Evolutionary conservation across 2,888 invertebrate genomes (phyloP).

Genomic region (Asteroscopus sphinx): DNA sequence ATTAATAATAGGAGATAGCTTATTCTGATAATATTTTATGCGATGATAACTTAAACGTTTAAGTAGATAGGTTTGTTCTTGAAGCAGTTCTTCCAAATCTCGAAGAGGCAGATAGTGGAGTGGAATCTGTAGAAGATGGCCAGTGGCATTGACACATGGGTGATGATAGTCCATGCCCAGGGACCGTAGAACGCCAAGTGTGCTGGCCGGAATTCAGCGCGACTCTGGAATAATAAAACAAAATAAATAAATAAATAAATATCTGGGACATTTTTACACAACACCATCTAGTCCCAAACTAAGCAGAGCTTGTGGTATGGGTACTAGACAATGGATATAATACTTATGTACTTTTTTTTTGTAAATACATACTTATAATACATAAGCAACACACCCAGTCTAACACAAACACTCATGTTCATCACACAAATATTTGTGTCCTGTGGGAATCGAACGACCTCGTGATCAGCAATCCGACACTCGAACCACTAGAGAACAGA

Average conservation of each 20-base stretch:
- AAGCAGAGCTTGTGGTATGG: no score
- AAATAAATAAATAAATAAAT: not conserved
- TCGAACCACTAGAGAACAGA: no score
- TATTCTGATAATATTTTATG: not conserved
- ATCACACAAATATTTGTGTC: no score
- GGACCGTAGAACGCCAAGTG: slow-evolving; percentile 95
- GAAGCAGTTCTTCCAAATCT: slow-evolving; percentile 97
- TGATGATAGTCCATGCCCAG: slow-evolving; percentile 97
- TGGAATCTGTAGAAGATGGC: slow-evolving; percentile 97
- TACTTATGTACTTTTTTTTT: no score
- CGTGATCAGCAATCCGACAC: no score
- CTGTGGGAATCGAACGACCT: no score
- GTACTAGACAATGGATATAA: no score
- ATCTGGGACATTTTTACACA: no score
- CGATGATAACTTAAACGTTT: slow-evolving; percentile 75
- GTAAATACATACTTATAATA: no score
- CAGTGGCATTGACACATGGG: slow-evolving; percentile 96
- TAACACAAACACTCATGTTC: no score
- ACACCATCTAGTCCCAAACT: no score
- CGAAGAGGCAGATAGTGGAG: slow-evolving; percentile 97
- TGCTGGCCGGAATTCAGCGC: slow-evolving; percentile 95
- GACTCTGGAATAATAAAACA: slow-evolving; percentile 89
- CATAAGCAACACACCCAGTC: no score
- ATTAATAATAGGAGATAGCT: not conserved
- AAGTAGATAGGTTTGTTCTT: slow-evolving; percentile 91